Conservation (phyloP, 1,140 invertebrate species). For the Lordiphosa mommai region DNA sequence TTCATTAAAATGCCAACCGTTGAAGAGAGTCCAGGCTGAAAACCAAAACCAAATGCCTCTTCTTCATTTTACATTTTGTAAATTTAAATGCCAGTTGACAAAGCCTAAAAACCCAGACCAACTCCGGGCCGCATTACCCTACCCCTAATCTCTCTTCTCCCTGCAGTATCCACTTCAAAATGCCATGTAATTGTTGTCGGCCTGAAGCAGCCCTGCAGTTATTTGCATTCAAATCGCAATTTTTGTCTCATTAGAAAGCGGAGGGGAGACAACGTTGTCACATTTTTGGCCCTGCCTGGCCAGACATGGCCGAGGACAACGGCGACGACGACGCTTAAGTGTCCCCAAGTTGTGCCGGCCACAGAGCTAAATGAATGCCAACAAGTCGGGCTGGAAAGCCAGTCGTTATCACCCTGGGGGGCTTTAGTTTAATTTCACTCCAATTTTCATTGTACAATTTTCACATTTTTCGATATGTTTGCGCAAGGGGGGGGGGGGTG, state of each 20-base stretch:
- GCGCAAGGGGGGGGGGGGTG: slow-evolving; percentile 2
- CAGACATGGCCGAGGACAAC: slow-evolving; percentile 37
- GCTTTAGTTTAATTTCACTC: slow-evolving; percentile 75
- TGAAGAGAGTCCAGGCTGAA: slow-evolving; percentile 1
- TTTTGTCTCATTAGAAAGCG: slow-evolving; percentile 69
- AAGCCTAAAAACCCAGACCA: slow-evolving; percentile 15
- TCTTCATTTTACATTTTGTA: slow-evolving; percentile 61
- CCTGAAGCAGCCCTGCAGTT: slow-evolving; percentile 71
- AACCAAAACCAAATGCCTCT: slow-evolving; percentile 55
- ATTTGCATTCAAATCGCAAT: slow-evolving; percentile 77
- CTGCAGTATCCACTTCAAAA: slow-evolving; percentile 14
- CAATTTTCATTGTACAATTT: slow-evolving; percentile 76
- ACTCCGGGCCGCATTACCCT: slow-evolving; percentile 3
- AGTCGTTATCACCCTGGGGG: slow-evolving; percentile 64
- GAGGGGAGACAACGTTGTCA: slow-evolving; percentile 6
- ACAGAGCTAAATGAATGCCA: slow-evolving; percentile 67
- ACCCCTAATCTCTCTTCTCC: not conserved
- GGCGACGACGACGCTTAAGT: slow-evolving; percentile 56
- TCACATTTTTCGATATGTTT: slow-evolving; percentile 69
- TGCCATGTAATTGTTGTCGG: slow-evolving; percentile 69
- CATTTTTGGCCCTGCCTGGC: slow-evolving; percentile 11
- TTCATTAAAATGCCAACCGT: slow-evolving; percentile 62
- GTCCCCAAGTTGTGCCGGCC: slow-evolving; percentile 67
- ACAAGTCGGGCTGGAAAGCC: slow-evolving; percentile 56
- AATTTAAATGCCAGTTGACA: slow-evolving; percentile 70